phyloP scores from a whole-genome alignment of 2,113 vertebrate genomes.

The Myodes glareolus region DNA sequence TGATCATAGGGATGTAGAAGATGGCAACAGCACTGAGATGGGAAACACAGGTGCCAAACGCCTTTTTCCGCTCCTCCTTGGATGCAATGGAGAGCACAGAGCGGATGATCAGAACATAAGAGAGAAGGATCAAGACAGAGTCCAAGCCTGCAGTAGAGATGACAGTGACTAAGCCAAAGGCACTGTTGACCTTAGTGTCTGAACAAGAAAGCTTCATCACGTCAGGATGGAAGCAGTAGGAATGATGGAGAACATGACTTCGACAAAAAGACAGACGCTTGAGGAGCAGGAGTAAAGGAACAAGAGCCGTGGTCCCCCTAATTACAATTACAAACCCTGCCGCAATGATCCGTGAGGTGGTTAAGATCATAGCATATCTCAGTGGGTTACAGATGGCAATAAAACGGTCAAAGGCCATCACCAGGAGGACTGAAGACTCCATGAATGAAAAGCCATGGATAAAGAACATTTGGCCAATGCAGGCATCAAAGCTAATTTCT shows the following conservation, averaged over 20 bases:
- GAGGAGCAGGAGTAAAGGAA: conserved; percentile 60
- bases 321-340: conserved; percentile 58
- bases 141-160: conserved; percentile 70
- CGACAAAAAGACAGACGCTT: conserved; percentile 61
- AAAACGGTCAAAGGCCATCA: conserved; percentile 77
- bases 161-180: conserved; percentile 68
- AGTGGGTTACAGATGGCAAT: conserved; percentile 79
- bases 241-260: conserved; percentile 62
- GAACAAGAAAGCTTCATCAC: conserved; percentile 72
- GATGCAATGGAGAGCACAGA: conserved; percentile 73
- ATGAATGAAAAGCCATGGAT: conserved; percentile 77
- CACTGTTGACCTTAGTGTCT: conserved; percentile 65
- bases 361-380: conserved; percentile 73
- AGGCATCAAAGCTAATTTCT: conserved; percentile 74
- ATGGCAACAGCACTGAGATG: conserved; percentile 72
- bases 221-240: conserved; percentile 71
- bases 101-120: conserved; percentile 73
- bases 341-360: conserved; percentile 69
- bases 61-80: conserved; percentile 64
- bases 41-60: conserved; percentile 73
- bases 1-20: conserved; percentile 79
- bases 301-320: conserved; percentile 33
- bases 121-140: conserved; percentile 73
- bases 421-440: conserved; percentile 76
- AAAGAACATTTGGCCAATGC: conserved; percentile 81